These are phyloP conservation scores for Archips crataeganus DNA, from an alignment of 2,888 invertebrate species.

Conservation along the genomic window DNA sequence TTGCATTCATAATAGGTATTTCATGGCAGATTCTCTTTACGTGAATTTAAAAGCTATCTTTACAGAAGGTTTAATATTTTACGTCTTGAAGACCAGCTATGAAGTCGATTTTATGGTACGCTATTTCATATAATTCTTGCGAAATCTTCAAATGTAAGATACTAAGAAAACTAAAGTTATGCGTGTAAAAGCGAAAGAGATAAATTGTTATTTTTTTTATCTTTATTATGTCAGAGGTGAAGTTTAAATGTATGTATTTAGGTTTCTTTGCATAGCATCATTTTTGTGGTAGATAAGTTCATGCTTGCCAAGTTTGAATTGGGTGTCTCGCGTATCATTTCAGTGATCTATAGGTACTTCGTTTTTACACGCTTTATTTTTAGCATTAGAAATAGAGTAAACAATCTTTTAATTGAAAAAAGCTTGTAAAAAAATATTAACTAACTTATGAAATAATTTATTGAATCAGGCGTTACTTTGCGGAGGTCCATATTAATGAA, in stretches of 20 bases:
- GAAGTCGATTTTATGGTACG: neutral
- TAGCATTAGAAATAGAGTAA: no score
- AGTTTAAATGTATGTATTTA: neutral
- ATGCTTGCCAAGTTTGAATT: neutral
- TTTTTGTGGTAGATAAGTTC: neutral
- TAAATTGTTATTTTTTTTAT: neutral
- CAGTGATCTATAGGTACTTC: no score
- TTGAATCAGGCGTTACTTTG: no score
- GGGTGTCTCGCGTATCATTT: neutral
- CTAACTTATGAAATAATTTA: no score
- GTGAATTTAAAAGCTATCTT: no score
- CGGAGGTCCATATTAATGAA: no score
- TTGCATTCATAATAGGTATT: no score
- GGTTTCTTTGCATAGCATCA: neutral
- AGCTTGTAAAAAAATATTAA: no score
- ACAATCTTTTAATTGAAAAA: no score
- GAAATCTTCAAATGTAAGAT: neutral
- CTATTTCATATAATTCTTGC: neutral
- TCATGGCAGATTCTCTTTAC: no score
- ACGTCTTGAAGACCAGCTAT: neutral
- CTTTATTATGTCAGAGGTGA: constrained; percentile 1
- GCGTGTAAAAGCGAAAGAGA: neutral
- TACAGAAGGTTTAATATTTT: no score
- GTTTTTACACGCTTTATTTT: no score
- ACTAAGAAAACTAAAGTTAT: neutral